Percentiles rank a stretch among this genome's conserved stretches.
These are phyloP conservation scores for Troides helena DNA, from an alignment of 2,888 invertebrate species.

Conservation along the genomic window DNA sequence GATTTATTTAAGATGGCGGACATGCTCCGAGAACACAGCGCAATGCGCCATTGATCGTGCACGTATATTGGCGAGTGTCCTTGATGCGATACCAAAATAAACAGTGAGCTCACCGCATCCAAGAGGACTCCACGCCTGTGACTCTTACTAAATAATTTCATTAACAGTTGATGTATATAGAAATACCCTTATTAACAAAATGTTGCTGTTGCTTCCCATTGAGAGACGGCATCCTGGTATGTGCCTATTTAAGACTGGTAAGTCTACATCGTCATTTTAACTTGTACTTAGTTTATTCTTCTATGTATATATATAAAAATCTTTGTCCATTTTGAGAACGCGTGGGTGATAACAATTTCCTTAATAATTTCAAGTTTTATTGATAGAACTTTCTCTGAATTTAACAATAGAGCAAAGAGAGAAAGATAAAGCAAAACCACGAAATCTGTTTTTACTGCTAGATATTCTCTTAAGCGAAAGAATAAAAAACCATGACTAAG, in stretches of 20 bases:
- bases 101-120: background rate
- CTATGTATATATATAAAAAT: no score
- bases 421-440: no score
- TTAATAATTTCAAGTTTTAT: no score
- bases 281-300: no score
- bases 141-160: background rate
- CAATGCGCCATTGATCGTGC: background rate
- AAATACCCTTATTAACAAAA: constrained; percentile 21
- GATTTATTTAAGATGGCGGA: background rate
- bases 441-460: no score
- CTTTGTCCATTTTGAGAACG: no score
- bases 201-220: constrained; percentile 34
- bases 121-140: background rate
- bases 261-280: constrained; percentile 24
- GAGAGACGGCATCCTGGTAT: constrained; percentile 35
- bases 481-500: no score
- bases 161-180: constrained; percentile 15
- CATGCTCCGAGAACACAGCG: background rate
- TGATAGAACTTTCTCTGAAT: no score
- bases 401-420: no score
- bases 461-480: no score
- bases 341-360: no score
- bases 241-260: constrained; percentile 37
- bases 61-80: no score
- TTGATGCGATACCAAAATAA: background rate